Percentiles rank a stretch among this genome's conserved stretches.
Evolutionary conservation across 2,888 invertebrate genomes (phyloP).

Genomic region (Choreutis nemorana): DNA sequence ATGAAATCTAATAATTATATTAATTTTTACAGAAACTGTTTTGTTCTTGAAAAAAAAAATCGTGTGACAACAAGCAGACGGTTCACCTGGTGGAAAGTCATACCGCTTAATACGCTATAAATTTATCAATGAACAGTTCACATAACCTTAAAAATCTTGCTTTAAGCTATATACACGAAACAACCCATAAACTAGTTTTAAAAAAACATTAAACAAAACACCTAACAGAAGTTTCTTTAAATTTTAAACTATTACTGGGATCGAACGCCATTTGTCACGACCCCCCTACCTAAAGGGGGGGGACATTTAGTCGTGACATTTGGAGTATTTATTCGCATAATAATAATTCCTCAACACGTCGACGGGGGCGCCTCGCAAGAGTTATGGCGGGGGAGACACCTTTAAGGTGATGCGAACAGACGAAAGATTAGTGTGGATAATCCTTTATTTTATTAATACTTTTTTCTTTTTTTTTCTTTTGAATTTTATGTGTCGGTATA

Average conservation of each 20-base stretch:
- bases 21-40: too few relatives aligned
- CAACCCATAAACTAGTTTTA: too few relatives aligned
- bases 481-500: not conserved
- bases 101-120: too few relatives aligned
- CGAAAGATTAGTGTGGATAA: constrained; percentile 24
- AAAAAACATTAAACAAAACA: too few relatives aligned
- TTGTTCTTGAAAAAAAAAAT: too few relatives aligned
- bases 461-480: not conserved
- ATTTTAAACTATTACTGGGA: constrained; percentile 40
- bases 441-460: constrained; percentile 1
- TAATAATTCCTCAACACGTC: constrained; percentile 67
- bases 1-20: too few relatives aligned
- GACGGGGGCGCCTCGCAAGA: constrained; percentile 57
- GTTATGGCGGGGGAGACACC: constrained; percentile 58
- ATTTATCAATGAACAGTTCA: too few relatives aligned
- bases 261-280: constrained; percentile 30
- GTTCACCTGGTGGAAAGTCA: too few relatives aligned
- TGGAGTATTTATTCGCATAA: constrained; percentile 73
- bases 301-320: constrained; percentile 70
- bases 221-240: too few relatives aligned
- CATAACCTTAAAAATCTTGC: too few relatives aligned
- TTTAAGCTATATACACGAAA: too few relatives aligned
- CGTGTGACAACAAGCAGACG: too few relatives aligned
- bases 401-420: constrained; percentile 37
- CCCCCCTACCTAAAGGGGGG: constrained; percentile 22